These are phyloP conservation scores for Siphamia tubifer DNA, from an alignment of 2,113 vertebrate species.

Conservation along the genomic window DNA sequence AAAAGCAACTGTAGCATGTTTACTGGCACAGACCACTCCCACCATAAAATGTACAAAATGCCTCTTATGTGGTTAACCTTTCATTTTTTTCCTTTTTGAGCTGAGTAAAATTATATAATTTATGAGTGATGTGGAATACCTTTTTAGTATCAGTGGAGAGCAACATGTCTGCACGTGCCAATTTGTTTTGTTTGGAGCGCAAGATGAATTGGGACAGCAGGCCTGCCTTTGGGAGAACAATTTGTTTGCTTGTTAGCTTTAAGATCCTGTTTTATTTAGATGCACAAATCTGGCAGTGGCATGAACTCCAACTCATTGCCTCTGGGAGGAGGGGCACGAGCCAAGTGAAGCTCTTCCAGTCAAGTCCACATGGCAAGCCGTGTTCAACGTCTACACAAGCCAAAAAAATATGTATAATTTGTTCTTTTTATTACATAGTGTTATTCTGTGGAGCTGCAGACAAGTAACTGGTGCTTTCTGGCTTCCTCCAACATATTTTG, in stretches of 20 bases:
- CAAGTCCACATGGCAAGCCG: constrained; percentile 15
- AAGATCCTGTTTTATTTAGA: constrained; percentile 66
- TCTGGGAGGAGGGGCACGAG: constrained; percentile 43
- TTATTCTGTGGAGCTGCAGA: neutral
- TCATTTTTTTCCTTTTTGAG: neutral
- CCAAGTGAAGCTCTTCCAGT: constrained; percentile 52
- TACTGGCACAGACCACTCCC: neutral
- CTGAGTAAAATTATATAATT: constrained; percentile 3
- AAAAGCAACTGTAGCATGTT: neutral
- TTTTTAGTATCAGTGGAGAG: constrained; percentile 13
- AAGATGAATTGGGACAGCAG: constrained; percentile 38
- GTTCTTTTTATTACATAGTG: constrained; percentile 21
- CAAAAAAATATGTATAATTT: constrained; percentile 38
- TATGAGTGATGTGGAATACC: neutral
- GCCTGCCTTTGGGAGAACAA: constrained; percentile 26
- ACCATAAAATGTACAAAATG: neutral
- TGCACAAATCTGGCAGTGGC: constrained; percentile 61
- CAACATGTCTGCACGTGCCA: constrained; percentile 4
- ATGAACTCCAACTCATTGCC: constrained; percentile 43
- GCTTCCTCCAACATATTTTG: neutral
- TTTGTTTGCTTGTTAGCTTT: constrained; percentile 62
- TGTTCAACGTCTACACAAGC: constrained; percentile 6
- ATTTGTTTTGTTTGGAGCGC: constrained; percentile 32
- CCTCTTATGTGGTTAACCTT: neutral
- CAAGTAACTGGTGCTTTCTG: neutral